Evolutionary conservation across 2,888 invertebrate genomes (phyloP).

Genomic region (Pyrochroa serraticornis): DNA sequence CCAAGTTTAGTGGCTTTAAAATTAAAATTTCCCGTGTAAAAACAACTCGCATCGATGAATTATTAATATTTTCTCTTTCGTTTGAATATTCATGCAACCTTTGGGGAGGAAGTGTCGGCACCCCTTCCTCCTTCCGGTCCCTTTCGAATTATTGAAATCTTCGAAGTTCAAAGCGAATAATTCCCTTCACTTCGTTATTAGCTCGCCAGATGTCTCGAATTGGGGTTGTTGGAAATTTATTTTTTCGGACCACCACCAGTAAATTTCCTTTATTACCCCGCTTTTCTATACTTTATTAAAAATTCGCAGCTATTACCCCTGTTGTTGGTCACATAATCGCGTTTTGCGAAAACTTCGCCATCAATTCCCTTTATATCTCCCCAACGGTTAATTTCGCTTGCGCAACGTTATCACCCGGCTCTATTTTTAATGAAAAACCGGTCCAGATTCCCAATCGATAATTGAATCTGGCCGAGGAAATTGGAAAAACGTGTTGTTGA

Average conservation of each 20-base stretch:
- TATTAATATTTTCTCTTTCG: background rate
- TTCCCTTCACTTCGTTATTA: slow-evolving; percentile 13
- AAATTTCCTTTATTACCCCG: slow-evolving; percentile 6
- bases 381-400: slow-evolving; percentile 14
- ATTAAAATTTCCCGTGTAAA: too few relatives aligned
- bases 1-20: too few relatives aligned
- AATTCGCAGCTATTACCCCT: slow-evolving; percentile 4
- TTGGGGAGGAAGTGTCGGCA: slow-evolving; percentile 3
- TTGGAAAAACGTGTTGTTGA: slow-evolving; percentile 8
- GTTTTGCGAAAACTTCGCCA: slow-evolving; percentile 8
- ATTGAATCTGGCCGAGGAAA: background rate
- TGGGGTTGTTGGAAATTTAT: slow-evolving; percentile 6
- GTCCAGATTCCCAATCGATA: background rate
- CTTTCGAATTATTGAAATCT: slow-evolving; percentile 11
- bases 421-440: slow-evolving; percentile 14
- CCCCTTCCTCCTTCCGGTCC: background rate
- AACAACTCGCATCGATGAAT: too few relatives aligned
- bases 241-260: slow-evolving; percentile 10
- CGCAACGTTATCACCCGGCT: background rate
- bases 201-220: slow-evolving; percentile 23
- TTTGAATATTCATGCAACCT: slow-evolving; percentile 9
- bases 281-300: slow-evolving; percentile 15
- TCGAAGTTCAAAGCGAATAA: slow-evolving; percentile 3
- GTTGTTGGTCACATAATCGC: background rate
- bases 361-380: slow-evolving; percentile 18